Conservation (phyloP, 2,113 vertebrate genomes). For the Gavia stellata region DNA sequence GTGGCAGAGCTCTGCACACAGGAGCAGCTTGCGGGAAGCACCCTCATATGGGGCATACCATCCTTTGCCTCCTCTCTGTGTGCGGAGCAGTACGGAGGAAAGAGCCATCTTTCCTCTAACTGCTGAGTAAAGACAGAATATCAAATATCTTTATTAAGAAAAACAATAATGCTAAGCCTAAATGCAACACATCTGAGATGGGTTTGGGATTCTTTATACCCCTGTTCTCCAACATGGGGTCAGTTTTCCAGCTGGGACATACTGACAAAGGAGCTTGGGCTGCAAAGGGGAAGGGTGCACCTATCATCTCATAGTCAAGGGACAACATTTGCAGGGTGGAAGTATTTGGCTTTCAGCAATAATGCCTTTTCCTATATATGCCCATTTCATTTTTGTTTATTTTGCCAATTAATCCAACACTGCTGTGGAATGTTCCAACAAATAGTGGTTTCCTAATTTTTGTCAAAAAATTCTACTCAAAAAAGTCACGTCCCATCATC, state of each 20-base stretch:
- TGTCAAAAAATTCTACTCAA: neutral
- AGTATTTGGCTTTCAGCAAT: neutral
- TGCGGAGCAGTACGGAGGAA: rapidly evolving
- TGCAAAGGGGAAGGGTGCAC: neutral
- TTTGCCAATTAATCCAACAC: neutral
- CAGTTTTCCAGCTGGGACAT: neutral
- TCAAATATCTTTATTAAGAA: neutral
- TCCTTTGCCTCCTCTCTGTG: neutral
- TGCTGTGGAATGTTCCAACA: neutral
- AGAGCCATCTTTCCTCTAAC: rapidly evolving
- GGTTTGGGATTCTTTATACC: neutral
- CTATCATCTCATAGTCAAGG: neutral
- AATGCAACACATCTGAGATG: neutral
- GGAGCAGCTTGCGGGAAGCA: neutral
- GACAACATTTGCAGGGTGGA: neutral
- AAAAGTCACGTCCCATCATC: neutral
- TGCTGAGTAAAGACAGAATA: neutral
- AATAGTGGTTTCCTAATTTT: neutral
- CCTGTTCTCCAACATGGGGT: neutral
- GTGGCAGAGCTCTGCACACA: neutral
- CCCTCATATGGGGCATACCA: rapidly evolving
- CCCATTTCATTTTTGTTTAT: neutral
- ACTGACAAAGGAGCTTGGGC: neutral
- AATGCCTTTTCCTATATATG: neutral
- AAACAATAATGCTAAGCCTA: neutral